These are phyloP conservation scores for pig (Sus scrofa) DNA, from an alignment of 2,113 vertebrate species.

Conservation along the genomic window T2T-Sscrofa CM000826.6:112352001-112352500, in stretches of 20 bases:
- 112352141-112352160: not conserved
- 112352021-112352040: constrained; percentile 1
- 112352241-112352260: not conserved
- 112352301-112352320: not conserved
- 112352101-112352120: not conserved
- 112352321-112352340: constrained; percentile 17
- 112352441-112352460: not conserved
- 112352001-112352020: not conserved
- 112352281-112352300: constrained; percentile 27
- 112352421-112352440: not conserved
- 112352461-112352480: not conserved
- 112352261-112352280: constrained; percentile 19
- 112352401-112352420: not conserved
- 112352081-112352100: not conserved
- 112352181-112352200: constrained; percentile 3
- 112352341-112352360: not conserved
- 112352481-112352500: not conserved
- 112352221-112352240: not conserved
- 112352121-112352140: not conserved
- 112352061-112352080: not conserved
- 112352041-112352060: not conserved
- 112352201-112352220: not conserved
- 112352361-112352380: constrained; percentile 25
- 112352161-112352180: not conserved
- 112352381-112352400: constrained; percentile 22